Evolutionary conservation across 2,113 vertebrate genomes (phyloP).

Genomic region (Pangasianodon gigas): DNA sequence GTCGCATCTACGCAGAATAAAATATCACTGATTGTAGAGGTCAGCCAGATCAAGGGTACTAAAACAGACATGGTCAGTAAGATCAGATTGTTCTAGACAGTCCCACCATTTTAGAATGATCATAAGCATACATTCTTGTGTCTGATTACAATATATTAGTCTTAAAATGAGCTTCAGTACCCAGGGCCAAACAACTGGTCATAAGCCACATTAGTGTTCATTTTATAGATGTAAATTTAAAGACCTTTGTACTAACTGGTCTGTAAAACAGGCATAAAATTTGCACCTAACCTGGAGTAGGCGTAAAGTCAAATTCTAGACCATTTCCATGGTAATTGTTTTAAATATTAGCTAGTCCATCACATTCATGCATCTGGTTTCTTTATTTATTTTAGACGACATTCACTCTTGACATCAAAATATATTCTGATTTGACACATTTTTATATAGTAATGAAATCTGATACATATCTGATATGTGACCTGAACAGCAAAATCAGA

Average conservation of each 20-base stretch:
- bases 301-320: background rate
- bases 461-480: too few relatives aligned
- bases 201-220: background rate
- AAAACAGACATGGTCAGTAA: slow-evolving; percentile 28
- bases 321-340: background rate
- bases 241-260: background rate
- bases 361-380: background rate
- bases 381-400: background rate
- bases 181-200: background rate
- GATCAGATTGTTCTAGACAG: slow-evolving; percentile 42
- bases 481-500: too few relatives aligned
- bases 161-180: slow-evolving; percentile 15
- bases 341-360: background rate
- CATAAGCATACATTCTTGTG: slow-evolving; percentile 16
- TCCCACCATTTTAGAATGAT: slow-evolving; percentile 40
- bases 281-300: background rate
- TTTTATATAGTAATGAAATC: background rate
- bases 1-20: slow-evolving; percentile 5
- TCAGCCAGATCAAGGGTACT: slow-evolving; percentile 46
- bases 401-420: background rate
- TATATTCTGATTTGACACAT: background rate
- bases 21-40: slow-evolving; percentile 34
- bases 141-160: slow-evolving; percentile 19
- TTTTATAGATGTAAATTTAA: background rate
- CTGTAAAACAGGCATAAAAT: background rate